A percentile compares a stretch with the other conserved stretches of the same genome.
Evolutionary conservation across 2,888 invertebrate species (phyloP).

Genomic region (Acanthococcus lagerstroemiae): DNA sequence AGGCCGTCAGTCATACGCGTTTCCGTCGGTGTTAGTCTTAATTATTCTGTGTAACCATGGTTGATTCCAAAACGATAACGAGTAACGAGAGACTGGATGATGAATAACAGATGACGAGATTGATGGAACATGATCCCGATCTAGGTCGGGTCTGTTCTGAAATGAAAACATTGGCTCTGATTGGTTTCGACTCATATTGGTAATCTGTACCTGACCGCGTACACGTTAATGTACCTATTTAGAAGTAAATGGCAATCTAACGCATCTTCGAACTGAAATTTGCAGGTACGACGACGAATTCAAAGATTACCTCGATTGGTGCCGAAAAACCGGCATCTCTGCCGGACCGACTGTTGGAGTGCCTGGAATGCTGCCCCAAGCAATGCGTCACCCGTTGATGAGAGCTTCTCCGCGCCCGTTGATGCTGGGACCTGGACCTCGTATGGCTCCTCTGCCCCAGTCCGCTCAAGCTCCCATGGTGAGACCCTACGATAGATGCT

Average conservation of each 20-base stretch:
- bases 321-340: conserved; percentile 13
- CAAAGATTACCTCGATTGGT: conserved; percentile 26
- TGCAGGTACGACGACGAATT: conserved; percentile 22
- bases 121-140: conserved; percentile 10
- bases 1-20: no score
- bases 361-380: conserved; percentile 16
- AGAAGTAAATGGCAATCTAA: no score
- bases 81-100: no score
- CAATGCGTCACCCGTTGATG: conserved; percentile 10
- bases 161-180: conserved; percentile 28
- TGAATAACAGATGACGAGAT: conserved; percentile 27
- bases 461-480: conserved; percentile 21
- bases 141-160: background rate
- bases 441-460: background rate
- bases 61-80: no score
- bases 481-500: no score
- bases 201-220: no score
- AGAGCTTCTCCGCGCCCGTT: conserved; percentile 8
- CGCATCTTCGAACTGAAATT: background rate
- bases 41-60: no score
- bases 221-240: no score
- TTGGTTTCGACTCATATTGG: background rate
- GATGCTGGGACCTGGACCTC: background rate
- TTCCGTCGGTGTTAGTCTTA: no score
- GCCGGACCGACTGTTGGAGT: conserved; percentile 1